Base-by-base conservation (phyloP, 64 coral and sea anemone species). In the Exaiptasia diaphana region DNA sequence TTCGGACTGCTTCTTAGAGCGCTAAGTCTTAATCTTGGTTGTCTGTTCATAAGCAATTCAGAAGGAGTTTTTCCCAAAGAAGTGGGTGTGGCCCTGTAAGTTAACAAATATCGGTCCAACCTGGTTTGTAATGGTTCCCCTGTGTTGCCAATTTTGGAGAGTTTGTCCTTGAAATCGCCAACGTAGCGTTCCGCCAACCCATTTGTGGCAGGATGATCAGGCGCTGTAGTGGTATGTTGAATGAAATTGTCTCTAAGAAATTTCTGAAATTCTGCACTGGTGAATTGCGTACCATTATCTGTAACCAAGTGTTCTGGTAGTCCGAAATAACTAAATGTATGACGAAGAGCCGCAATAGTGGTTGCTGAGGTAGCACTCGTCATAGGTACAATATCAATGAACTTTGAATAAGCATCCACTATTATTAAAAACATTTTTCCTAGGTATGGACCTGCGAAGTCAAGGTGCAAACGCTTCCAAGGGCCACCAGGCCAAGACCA, bases 1-100 rank as follows among this genome's bases (percentile, higher is more conserved):
- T 45, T 71, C 4, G 12, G 33, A n/a, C 53, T 88, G 50, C 31
- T 41, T 41, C 75, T 78, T 29, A 88, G 39, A 17, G 85, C 85
- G 71, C 46, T 88, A 40, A 88, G 26, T 50, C 85, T 78, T 41
- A 88, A 8, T 12, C 75, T 64, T 36, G 72, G 71, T 38, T 87
- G 71, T 87, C 83, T 77, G 73, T 87, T 87, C 73, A 87, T 65
- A 21, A 87, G 36, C 54, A 87, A 13, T 53, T 87, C 83, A 37
- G 41, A 87, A 1, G 84, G 73, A 0, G 84, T 37, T 50, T 87
- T 87, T 68, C 62, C 74, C 38, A 78, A 37, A 24, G 59, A 63
- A 38, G 58, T 78, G 42, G 58, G 73, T 34, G 84, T 87, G 23
- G 84, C 60, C 57, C 84, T 67, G 44, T 87, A 76, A 27, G 71